Conservation (phyloP, 2,113 vertebrate genomes). For the Morphnarchus princeps region DNA sequence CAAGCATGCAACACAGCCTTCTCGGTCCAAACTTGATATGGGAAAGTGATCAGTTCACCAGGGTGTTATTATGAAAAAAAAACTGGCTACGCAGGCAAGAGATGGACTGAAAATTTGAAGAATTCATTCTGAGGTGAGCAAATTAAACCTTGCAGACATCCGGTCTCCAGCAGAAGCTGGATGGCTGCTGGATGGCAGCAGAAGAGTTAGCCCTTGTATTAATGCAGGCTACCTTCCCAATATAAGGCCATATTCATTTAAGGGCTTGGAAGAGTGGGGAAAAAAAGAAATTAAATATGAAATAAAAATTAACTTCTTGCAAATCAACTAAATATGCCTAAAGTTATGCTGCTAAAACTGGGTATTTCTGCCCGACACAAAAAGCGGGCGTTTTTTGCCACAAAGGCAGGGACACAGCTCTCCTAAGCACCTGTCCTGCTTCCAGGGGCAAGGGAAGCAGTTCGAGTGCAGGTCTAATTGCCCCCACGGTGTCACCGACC, state of each 20-base stretch:
- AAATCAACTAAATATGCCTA: neutral
- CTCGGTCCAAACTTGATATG: rapidly evolving
- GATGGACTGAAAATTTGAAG: no score
- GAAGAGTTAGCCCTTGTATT: neutral
- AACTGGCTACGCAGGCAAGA: rapidly evolving
- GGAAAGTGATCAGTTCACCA: neutral
- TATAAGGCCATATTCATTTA: neutral
- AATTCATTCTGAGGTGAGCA: neutral
- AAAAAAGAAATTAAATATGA: neutral
- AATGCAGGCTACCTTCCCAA: neutral
- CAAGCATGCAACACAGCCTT: rapidly evolving
- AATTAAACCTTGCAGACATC: neutral
- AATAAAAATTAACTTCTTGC: neutral
- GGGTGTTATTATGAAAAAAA: no score
- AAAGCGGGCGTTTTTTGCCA: neutral
- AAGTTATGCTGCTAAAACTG: neutral
- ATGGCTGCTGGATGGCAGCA: neutral
- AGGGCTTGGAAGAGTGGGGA: neutral
- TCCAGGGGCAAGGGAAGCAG: neutral
- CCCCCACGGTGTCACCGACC: neutral
- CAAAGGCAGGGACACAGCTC: neutral
- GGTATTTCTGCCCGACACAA: neutral
- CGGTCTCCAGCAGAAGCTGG: neutral
- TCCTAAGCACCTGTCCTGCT: neutral
- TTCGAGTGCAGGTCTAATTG: neutral